phyloP scores from a whole-genome alignment of 2,888 invertebrate genomes.

The Noctua janthina region DNA sequence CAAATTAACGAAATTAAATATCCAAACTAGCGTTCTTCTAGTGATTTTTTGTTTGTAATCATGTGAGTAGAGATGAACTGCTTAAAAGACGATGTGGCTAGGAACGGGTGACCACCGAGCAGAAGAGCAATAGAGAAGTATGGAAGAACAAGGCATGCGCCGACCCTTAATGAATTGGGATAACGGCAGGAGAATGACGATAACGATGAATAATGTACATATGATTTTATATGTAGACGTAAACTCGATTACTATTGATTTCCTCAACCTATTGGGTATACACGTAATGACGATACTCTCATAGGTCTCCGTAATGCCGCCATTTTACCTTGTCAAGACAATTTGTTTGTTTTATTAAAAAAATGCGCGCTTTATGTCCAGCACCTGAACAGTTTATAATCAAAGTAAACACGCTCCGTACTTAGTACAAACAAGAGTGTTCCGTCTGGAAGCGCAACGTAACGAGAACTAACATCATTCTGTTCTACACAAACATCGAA shows the following conservation, averaged over 20 bases:
- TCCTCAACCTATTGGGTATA: neutral
- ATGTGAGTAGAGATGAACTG: neutral
- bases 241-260: neutral
- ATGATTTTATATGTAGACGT: neutral
- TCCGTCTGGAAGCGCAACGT: conserved; percentile 26
- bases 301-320: neutral
- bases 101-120: neutral
- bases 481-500: conserved; percentile 27
- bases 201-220: neutral
- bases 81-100: neutral
- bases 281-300: conserved; percentile 17
- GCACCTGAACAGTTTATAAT: neutral
- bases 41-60: neutral
- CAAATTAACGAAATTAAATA: neutral
- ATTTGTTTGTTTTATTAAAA: neutral
- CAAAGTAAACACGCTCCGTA: neutral
- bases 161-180: neutral
- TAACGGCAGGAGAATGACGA: neutral
- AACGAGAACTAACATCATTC: conserved; percentile 23
- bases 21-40: neutral
- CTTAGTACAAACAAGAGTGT: neutral
- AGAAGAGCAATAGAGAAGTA: neutral
- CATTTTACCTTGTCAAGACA: neutral
- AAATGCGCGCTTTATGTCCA: neutral
- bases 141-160: neutral